Evolutionary conservation across 2,113 vertebrate genomes (phyloP).

Genomic region (Copsychus sechellarum): DNA sequence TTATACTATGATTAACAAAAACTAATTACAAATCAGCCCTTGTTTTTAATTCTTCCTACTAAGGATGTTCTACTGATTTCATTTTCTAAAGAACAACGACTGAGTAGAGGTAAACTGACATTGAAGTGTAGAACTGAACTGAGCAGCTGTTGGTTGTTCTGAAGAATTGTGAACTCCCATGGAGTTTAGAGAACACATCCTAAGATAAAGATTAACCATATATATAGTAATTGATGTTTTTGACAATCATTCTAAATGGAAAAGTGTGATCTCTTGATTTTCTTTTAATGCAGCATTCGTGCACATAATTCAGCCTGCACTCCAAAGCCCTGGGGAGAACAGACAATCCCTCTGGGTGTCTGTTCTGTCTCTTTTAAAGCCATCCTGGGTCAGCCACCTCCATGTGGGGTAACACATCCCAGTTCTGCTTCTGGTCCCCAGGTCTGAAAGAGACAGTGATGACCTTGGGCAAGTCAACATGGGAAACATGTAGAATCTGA

Average conservation of each 20-base stretch:
- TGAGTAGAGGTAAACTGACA: not conserved
- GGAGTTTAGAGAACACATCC: not conserved
- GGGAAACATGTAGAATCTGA: not conserved
- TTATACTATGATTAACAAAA: not conserved
- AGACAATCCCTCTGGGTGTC: accelerated
- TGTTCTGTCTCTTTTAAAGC: not conserved
- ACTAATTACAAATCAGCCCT: not conserved
- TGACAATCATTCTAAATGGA: not conserved
- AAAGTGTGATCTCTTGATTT: not conserved
- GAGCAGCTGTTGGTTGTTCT: not conserved
- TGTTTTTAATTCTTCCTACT: not conserved
- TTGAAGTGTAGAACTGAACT: not conserved
- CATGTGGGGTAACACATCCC: not conserved
- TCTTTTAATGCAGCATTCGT: not conserved
- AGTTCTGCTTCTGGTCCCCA: accelerated
- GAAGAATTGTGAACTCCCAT: not conserved
- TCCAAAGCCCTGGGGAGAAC: not conserved
- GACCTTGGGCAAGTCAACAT: no score
- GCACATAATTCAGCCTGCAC: not conserved
- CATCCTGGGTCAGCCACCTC: not conserved
- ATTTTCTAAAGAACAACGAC: not conserved
- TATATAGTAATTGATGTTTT: not conserved
- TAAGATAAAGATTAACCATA: not conserved
- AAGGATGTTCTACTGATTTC: not conserved
- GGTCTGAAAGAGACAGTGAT: not conserved